phyloP scores from a whole-genome alignment of 2,888 invertebrate genomes.

The Altica lythri region DNA sequence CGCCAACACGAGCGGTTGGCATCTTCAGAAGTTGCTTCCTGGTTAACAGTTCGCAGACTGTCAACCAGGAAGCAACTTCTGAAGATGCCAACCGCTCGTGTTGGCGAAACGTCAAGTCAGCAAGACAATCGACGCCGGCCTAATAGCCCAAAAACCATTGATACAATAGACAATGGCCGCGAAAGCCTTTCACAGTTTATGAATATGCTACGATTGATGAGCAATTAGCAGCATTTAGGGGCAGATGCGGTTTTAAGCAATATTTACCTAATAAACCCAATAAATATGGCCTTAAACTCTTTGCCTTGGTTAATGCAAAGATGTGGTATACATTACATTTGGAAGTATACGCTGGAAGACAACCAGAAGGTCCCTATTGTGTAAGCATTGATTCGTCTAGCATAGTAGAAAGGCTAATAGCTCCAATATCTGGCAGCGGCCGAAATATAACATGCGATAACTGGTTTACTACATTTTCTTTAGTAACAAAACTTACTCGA shows the following conservation, averaged over 20 bases:
- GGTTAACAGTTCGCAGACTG: no score
- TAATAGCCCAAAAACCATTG: no score
- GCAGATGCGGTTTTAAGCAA: slow-evolving; percentile 4
- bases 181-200: no score
- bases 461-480: slow-evolving; percentile 3
- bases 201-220: slow-evolving; percentile 3
- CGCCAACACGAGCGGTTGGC: no score
- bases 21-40: no score
- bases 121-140: no score
- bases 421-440: slow-evolving; percentile 5
- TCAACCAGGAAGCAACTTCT: no score
- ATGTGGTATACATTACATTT: slow-evolving; percentile 4
- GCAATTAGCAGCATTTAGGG: slow-evolving; percentile 3
- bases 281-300: slow-evolving; percentile 1
- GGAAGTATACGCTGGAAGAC: no score
- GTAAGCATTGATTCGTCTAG: slow-evolving; percentile 1
- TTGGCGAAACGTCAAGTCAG: no score
- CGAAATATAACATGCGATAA: background rate
- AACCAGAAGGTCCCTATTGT: slow-evolving; percentile 1
- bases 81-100: no score
- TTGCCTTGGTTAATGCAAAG: slow-evolving; percentile 5
- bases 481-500: slow-evolving; percentile 1
- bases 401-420: slow-evolving; percentile 3
- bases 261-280: slow-evolving; percentile 2
- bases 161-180: no score